These are phyloP conservation scores for Microplitis mediator DNA, from an alignment of 1,140 invertebrate genomes.

Conservation along the genomic window DNA sequence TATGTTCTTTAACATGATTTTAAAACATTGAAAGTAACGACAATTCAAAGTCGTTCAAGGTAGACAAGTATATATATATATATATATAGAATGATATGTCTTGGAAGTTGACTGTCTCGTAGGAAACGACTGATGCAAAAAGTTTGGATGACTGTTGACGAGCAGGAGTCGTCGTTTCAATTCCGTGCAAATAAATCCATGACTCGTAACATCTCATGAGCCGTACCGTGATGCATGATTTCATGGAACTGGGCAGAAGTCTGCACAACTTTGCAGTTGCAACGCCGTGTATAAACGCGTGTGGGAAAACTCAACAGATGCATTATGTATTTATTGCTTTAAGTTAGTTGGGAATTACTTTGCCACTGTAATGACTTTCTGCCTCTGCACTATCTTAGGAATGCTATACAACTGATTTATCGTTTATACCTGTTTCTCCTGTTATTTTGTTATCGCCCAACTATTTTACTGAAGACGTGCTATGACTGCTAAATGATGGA, in stretches of 20 bases:
- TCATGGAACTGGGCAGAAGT: slow-evolving; percentile 49
- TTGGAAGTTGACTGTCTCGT: not conserved
- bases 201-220: slow-evolving; percentile 34
- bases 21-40: not conserved
- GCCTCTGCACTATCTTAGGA: slow-evolving; percentile 42
- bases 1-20: not conserved
- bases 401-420: slow-evolving; percentile 50
- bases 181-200: slow-evolving; percentile 54
- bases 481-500: not conserved
- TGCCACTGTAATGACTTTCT: slow-evolving; percentile 55
- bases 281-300: slow-evolving; percentile 27
- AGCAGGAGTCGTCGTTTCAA: slow-evolving; percentile 28
- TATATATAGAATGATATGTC: not conserved
- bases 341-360: slow-evolving; percentile 59
- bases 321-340: slow-evolving; percentile 61
- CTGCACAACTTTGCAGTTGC: not conserved
- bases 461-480: slow-evolving; percentile 15
- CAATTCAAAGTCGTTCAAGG: not conserved
- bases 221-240: slow-evolving; percentile 55
- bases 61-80: not conserved
- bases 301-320: slow-evolving; percentile 57
- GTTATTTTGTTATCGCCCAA: slow-evolving; percentile 39
- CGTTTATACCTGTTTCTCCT: slow-evolving; percentile 37
- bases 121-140: not conserved
- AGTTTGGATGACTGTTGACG: slow-evolving; percentile 7